Evolutionary conservation across 2,888 invertebrate species (phyloP), one percentile per base, ranked within the genome.

Genomic region (Leucoma salicis): DNA sequence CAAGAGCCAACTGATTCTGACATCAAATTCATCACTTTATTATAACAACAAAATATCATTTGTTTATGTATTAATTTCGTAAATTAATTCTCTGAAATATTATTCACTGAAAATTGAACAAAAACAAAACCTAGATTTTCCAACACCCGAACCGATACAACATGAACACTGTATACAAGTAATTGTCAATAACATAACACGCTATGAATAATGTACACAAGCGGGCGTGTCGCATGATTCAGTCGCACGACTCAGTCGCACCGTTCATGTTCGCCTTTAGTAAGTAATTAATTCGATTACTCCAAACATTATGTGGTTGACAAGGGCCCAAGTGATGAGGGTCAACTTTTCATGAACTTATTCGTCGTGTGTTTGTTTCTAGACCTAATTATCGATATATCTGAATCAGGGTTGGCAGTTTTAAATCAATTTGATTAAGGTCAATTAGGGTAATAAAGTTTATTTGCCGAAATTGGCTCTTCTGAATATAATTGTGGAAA

Each of bases 331-430:
- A 25, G 42, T 72, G 73, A 73, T 55, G 53, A 65, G 72, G 73
- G 70, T 74, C 57, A 53, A 57, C 57, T 72, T 72, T 72, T 72
- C 63, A 61, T 58, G 50, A 57, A 62, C 49, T 61, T 66, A 61
- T 60, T 68, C 39, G 53, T 49, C 49, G 31, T 38, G 14, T 43
- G 47, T 46, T 53, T 56, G 49, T 60, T 52, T 54, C 38, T 43
- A 39, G 11, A 39, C 21, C 27, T 48, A 50, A 56, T 58, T 58
- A 39, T 51, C 48, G 47, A 55, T 56, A 47, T 41, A 42, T 46
- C 38, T 41, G 13, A 13, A 8, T 29, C 14, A 28, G 28, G 13
- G 12, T 28, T 29, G 7, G 14, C 13, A 1, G 21, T 21, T 4
- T 2, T 21, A n/a, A n/a, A n/a, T n/a, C n/a, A n/a, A n/a, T n/a